A percentile compares a stretch with the other conserved stretches of the same genome.
Conservation (phyloP, 30 jellyfish, hydroid and myxozoan genomes). For the Catostylus mosaicus region DNA sequence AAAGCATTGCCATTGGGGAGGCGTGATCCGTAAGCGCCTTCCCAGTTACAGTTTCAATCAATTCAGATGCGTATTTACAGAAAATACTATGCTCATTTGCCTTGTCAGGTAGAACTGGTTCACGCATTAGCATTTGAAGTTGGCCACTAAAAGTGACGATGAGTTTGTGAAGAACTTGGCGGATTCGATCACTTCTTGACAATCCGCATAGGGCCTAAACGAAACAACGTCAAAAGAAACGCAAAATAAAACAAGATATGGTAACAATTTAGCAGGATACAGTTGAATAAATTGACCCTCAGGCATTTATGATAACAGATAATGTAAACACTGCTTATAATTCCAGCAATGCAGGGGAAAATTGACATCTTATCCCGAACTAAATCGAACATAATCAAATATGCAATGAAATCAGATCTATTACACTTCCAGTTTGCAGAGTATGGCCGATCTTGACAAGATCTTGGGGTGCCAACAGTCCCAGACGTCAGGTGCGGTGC, state of each 20-base stretch:
- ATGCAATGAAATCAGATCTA: too few relatives aligned
- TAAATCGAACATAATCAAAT: too few relatives aligned
- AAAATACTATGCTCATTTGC: slow-evolving; percentile 70
- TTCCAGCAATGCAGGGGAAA: too few relatives aligned
- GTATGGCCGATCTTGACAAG: too few relatives aligned
- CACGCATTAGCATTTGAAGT: slow-evolving; percentile 85
- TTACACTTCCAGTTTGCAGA: too few relatives aligned
- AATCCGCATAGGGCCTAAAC: slow-evolving; percentile 79
- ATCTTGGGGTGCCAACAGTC: too few relatives aligned
- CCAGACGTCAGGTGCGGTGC: too few relatives aligned
- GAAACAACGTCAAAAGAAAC: neutral
- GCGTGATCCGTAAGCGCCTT: slow-evolving; percentile 62
- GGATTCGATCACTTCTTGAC: slow-evolving; percentile 77
- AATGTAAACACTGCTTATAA: too few relatives aligned
- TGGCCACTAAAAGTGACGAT: slow-evolving; percentile 76
- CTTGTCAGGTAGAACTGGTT: slow-evolving; percentile 85
- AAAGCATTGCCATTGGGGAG: slow-evolving; percentile 76
- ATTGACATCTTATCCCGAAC: too few relatives aligned
- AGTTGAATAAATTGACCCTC: too few relatives aligned
- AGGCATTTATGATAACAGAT: too few relatives aligned
- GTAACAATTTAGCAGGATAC: neutral
- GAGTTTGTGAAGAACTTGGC: slow-evolving; percentile 84
- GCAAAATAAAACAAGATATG: neutral
- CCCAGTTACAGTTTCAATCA: slow-evolving; percentile 86
- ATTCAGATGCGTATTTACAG: slow-evolving; percentile 71